phyloP scores from a whole-genome alignment of 2,113 vertebrate genomes.

The Microtus pennsylvanicus region DNA sequence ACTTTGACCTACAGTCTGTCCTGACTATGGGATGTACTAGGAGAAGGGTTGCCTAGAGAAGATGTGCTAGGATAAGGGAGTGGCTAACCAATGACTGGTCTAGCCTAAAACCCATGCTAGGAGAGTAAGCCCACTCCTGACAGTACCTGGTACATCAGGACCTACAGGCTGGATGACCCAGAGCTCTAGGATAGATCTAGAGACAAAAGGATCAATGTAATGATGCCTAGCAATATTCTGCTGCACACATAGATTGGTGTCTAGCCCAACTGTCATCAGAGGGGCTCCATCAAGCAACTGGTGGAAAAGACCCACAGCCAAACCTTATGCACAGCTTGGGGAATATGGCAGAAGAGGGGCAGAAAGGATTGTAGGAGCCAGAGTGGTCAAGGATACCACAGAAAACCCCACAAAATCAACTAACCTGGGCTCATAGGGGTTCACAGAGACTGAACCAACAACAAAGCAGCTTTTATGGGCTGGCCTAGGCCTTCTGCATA shows the following conservation, averaged over 20 bases:
- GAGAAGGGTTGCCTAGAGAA: neutral
- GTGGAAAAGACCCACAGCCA: neutral
- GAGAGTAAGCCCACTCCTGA: neutral
- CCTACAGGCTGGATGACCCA: neutral
- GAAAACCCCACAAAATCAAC: neutral
- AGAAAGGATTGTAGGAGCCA: neutral
- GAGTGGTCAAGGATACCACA: neutral
- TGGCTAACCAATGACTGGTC: neutral
- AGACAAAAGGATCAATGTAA: neutral
- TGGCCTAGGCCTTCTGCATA: neutral
- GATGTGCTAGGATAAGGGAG: neutral
- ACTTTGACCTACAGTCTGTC: neutral
- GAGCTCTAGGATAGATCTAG: neutral
- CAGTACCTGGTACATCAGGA: neutral
- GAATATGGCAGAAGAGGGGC: neutral
- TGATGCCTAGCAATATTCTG: neutral
- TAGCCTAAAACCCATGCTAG: neutral
- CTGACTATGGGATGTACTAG: neutral
- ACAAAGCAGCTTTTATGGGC: neutral
- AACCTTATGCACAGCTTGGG: neutral
- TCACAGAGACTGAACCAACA: neutral
- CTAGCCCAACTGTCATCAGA: neutral
- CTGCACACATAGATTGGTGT: neutral
- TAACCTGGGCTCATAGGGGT: neutral
- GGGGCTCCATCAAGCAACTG: neutral